Conservation (phyloP, 2,113 vertebrate species). For the Callocephalon fimbriatum region DNA sequence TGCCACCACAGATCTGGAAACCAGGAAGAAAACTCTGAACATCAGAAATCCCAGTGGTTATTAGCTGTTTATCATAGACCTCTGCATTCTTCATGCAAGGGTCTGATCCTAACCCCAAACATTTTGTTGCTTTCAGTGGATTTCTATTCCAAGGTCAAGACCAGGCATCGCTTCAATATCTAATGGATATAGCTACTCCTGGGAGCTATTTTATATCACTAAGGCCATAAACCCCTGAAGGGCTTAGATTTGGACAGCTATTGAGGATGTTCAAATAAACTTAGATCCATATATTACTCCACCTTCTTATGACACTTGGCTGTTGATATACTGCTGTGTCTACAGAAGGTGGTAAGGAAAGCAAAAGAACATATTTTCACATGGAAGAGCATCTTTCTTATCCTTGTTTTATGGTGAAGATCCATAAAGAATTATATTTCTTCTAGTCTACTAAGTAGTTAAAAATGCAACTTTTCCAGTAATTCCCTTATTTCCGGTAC, state of each 20-base stretch:
- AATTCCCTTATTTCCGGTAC: not conserved
- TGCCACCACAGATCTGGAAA: not conserved
- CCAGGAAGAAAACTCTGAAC: not conserved
- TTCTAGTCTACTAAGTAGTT: not conserved
- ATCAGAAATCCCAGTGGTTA: not conserved
- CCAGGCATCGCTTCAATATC: not conserved
- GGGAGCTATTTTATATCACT: not conserved
- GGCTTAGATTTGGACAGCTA: not conserved
- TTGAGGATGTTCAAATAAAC: not conserved
- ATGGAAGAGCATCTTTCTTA: not conserved
- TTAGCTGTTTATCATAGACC: not conserved
- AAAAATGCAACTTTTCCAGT: not conserved
- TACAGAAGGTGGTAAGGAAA: not conserved
- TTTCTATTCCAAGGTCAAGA: not conserved
- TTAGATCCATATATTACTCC: not conserved
- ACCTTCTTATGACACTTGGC: not conserved
- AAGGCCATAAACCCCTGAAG: not conserved
- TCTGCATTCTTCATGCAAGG: not conserved
- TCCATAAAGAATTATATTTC: not conserved
- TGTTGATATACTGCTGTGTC: not conserved
- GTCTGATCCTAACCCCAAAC: not conserved
- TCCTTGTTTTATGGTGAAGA: not conserved
- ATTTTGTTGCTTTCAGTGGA: not conserved
- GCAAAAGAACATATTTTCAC: not conserved
- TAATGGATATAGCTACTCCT: not conserved